Evolutionary conservation across 2,797 vertebrate species (phyloP).

Genomic region (Poecilia gillii): DNA sequence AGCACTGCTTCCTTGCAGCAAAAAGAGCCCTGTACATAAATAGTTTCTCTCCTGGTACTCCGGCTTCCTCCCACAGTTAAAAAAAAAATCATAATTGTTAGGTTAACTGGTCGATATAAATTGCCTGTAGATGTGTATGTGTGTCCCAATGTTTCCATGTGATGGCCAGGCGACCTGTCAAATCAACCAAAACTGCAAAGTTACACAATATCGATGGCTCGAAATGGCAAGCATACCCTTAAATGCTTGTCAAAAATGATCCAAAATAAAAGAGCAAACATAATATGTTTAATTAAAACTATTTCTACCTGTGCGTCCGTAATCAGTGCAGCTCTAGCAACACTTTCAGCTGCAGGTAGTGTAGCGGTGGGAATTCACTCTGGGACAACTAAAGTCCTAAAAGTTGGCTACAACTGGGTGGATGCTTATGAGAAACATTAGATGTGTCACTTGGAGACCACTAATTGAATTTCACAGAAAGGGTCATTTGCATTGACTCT

Average conservation of each 20-base stretch:
- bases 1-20: too few relatives aligned
- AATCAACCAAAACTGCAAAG: not conserved
- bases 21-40: too few relatives aligned
- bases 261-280: not conserved
- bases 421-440: constrained; percentile 38
- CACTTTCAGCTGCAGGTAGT: constrained; percentile 13
- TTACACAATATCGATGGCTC: not conserved
- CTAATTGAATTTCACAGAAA: constrained; percentile 78
- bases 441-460: constrained; percentile 65
- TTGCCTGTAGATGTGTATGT: too few relatives aligned
- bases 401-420: constrained; percentile 31
- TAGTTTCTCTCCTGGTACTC: too few relatives aligned
- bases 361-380: constrained; percentile 25
- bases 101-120: too few relatives aligned
- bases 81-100: too few relatives aligned
- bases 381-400: constrained; percentile 19
- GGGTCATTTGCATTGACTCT: constrained; percentile 71
- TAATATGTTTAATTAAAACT: not conserved
- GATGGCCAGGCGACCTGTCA: not conserved
- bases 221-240: not conserved
- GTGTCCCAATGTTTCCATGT: too few relatives aligned
- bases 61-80: too few relatives aligned
- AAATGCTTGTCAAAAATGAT: not conserved
- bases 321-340: not conserved
- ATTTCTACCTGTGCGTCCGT: not conserved